Evolutionary conservation across 64 coral and sea anemone species (phyloP).

Genomic region (Dendronephthya gigantea): DNA sequence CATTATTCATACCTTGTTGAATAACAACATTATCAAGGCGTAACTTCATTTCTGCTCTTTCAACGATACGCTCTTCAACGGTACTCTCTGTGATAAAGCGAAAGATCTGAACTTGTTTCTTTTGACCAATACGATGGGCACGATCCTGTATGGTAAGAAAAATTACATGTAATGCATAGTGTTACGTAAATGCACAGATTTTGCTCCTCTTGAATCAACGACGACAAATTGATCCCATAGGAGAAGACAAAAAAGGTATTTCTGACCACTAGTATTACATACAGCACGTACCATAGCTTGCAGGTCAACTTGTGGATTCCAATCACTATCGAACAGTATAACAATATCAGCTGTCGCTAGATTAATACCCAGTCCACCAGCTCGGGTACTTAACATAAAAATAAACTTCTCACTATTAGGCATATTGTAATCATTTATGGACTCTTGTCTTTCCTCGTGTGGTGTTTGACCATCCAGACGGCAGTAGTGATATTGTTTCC

Average conservation of each 20-base stretch:
- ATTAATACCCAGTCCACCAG: slow-evolving; percentile 90
- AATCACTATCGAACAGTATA: slow-evolving; percentile 83
- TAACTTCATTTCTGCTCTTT: slow-evolving; percentile 80
- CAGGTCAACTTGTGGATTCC: slow-evolving; percentile 95
- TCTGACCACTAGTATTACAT: too few relatives aligned
- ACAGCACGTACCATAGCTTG: slow-evolving; percentile 74
- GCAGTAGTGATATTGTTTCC: slow-evolving; percentile 86
- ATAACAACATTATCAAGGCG: slow-evolving; percentile 84
- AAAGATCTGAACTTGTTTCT: slow-evolving; percentile 94
- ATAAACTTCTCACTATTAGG: slow-evolving; percentile 69
- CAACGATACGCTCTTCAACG: slow-evolving; percentile 86
- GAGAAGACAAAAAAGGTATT: too few relatives aligned
- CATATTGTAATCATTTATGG: slow-evolving; percentile 96
- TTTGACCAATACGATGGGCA: slow-evolving; percentile 85
- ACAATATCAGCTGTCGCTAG: slow-evolving; percentile 93
- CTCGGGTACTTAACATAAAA: slow-evolving; percentile 87
- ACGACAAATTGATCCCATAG: too few relatives aligned
- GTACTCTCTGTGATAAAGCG: slow-evolving; percentile 67
- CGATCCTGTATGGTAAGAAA: slow-evolving; percentile 53
- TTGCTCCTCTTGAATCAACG: too few relatives aligned
- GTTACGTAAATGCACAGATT: too few relatives aligned
- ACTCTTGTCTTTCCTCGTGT: slow-evolving; percentile 87
- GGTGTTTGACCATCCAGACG: slow-evolving; percentile 98
- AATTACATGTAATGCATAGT: too few relatives aligned
- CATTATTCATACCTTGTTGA: too few relatives aligned